phyloP scores from a whole-genome alignment of 2,797 vertebrate species.

The Crenuchus spilurus region DNA sequence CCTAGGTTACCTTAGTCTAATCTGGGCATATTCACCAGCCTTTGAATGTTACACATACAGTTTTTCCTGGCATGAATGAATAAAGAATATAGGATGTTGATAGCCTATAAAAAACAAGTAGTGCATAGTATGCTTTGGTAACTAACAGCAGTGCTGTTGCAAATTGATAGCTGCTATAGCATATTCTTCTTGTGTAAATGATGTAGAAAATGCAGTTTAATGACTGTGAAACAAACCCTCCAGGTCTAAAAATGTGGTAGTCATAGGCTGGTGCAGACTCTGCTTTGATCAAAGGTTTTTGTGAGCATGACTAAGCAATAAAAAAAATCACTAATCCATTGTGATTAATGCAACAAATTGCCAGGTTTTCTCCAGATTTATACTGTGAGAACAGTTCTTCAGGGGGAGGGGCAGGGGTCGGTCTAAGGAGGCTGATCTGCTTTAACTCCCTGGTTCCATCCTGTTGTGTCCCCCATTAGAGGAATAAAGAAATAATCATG shows the following conservation, averaged over 20 bases:
- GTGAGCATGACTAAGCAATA: conserved; percentile 81
- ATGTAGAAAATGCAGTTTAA: conserved; percentile 29
- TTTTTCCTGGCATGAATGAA: conserved; percentile 11
- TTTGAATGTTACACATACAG: background rate
- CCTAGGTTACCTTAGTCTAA: background rate
- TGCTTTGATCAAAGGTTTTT: conserved; percentile 75
- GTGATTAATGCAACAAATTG: conserved; percentile 85
- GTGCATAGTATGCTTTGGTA: conserved; percentile 28
- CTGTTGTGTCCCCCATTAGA: conserved; percentile 9
- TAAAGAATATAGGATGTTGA: conserved; percentile 23
- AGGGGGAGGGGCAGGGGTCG: conserved; percentile 41
- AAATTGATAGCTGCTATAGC: conserved; percentile 6
- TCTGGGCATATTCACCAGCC: conserved; percentile 1
- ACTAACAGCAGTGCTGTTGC: background rate
- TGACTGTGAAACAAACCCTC: conserved; percentile 13
- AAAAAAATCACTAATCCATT: conserved; percentile 76
- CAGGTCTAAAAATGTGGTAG: conserved; percentile 42
- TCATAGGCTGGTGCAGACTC: conserved; percentile 64
- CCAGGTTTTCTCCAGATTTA: conserved; percentile 65
- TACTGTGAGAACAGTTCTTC: conserved; percentile 7
- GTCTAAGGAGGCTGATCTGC: conserved; percentile 29
- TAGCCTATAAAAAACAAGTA: background rate
- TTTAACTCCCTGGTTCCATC: conserved; percentile 30
- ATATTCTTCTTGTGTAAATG: conserved; percentile 10
- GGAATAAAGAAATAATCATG: conserved; percentile 29